Evolutionary conservation across 2,888 invertebrate genomes (phyloP).

Genomic region (Lumbricus terrestris): DNA sequence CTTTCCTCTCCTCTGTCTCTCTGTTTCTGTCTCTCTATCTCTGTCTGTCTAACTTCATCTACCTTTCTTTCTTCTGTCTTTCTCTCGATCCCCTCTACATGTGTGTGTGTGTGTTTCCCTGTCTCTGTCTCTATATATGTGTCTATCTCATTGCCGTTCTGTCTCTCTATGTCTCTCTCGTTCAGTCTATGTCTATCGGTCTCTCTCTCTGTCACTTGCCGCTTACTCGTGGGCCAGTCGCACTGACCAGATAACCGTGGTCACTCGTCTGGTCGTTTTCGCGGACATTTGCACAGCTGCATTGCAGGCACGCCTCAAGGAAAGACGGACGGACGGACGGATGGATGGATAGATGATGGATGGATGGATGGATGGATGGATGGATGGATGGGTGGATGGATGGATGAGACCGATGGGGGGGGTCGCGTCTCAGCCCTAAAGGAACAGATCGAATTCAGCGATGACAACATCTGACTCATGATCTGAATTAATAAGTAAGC

Average conservation of each 20-base stretch:
- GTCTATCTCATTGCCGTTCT: too few relatives aligned
- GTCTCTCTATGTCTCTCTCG: too few relatives aligned
- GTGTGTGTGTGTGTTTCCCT: too few relatives aligned
- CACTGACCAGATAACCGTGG: neutral
- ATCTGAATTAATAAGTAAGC: neutral
- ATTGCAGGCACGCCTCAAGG: neutral
- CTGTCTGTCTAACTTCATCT: neutral
- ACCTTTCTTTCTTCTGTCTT: neutral
- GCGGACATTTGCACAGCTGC: neutral
- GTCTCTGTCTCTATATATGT: too few relatives aligned
- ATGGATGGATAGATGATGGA: too few relatives aligned
- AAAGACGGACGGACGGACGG: neutral
- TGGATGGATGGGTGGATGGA: too few relatives aligned
- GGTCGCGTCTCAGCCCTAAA: neutral
- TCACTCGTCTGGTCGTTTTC: neutral
- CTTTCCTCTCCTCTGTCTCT: neutral
- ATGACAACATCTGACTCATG: neutral
- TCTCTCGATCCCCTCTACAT: neutral
- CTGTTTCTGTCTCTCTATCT: neutral
- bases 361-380: neutral
- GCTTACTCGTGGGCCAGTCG: neutral
- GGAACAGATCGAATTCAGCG: neutral
- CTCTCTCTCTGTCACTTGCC: too few relatives aligned
- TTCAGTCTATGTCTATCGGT: too few relatives aligned
- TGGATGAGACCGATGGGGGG: neutral